These are phyloP conservation scores for Tragelaphus scriptus DNA, from an alignment of 2,113 vertebrate species.

Conservation along the genomic window DNA sequence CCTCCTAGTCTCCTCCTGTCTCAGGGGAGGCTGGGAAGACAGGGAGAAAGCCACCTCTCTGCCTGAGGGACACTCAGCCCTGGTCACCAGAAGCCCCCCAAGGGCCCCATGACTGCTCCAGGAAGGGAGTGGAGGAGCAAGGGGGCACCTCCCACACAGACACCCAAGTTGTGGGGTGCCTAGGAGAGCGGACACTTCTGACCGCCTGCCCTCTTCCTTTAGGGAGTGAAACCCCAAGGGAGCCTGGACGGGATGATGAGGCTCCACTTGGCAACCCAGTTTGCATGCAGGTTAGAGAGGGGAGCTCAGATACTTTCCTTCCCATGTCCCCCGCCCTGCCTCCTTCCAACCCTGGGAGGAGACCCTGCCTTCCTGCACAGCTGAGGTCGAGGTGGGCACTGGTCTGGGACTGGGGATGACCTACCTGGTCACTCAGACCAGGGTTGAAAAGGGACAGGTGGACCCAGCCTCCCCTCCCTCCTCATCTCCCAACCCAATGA, in stretches of 20 bases:
- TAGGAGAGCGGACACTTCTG: neutral
- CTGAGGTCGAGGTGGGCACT: fast-evolving
- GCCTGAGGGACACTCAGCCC: neutral
- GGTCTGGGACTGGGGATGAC: fast-evolving
- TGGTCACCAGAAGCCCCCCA: neutral
- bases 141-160: fast-evolving
- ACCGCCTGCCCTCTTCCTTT: fast-evolving
- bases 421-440: fast-evolving
- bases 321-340: fast-evolving
- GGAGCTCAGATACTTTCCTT: neutral
- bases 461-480: fast-evolving
- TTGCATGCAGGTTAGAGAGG: neutral
- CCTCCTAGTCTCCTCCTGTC: fast-evolving
- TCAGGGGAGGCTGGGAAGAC: neutral
- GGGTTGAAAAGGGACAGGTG: fast-evolving
- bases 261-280: neutral
- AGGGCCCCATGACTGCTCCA: neutral
- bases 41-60: fast-evolving
- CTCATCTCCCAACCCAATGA: fast-evolving
- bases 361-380: neutral
- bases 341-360: neutral
- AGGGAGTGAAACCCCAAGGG: neutral
- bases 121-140: fast-evolving
- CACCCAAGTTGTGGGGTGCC: fast-evolving
- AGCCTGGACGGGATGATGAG: fast-evolving